Percentiles rank a stretch among this genome's conserved stretches.
phyloP scores from a whole-genome alignment of 2,797 vertebrate species.

The Aphelocoma californica region DNA sequence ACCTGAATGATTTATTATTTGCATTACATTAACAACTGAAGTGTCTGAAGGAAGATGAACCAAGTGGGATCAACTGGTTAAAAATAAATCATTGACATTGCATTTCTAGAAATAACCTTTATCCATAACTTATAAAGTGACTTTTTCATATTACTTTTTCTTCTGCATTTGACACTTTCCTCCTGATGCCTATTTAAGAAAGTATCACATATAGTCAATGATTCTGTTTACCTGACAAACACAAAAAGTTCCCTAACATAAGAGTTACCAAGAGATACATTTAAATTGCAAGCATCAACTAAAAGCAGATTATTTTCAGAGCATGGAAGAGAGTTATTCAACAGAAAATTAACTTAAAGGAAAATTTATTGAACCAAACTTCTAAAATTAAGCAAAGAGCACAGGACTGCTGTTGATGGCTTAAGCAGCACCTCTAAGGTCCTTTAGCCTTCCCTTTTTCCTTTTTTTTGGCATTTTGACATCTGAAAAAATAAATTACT shows the following conservation, averaged over 20 bases:
- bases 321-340: neutral
- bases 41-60: conserved; percentile 7
- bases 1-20: conserved; percentile 25
- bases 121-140: neutral
- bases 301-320: neutral
- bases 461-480: neutral
- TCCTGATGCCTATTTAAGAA: neutral
- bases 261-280: neutral
- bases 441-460: neutral
- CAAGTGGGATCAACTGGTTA: conserved; percentile 9
- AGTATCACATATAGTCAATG: neutral
- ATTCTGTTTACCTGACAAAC: neutral
- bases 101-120: conserved; percentile 16
- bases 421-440: neutral
- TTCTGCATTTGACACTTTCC: neutral
- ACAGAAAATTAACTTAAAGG: neutral
- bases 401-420: neutral
- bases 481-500: neutral
- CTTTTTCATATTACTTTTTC: neutral
- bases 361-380: neutral
- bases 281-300: neutral
- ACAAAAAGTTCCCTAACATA: neutral
- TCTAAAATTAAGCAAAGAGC: neutral
- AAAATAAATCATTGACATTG: neutral
- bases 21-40: conserved; percentile 38